Conservation (phyloP, 2,113 vertebrate genomes). For the Gnathonemus echidnorhynchus region DNA sequence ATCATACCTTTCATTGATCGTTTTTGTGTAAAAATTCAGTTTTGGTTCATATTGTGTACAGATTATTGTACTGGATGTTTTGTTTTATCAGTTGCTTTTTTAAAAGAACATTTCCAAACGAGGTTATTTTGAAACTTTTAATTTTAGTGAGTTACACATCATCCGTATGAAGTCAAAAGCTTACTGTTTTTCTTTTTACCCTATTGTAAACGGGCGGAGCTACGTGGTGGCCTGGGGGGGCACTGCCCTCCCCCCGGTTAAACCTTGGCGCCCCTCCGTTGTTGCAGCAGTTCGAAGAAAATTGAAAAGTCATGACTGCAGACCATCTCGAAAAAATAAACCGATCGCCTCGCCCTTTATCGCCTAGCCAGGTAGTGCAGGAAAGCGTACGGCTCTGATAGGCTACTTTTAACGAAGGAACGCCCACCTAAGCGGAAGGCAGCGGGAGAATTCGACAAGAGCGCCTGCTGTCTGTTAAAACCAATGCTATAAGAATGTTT, state of each 20-base stretch:
- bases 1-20: not conserved
- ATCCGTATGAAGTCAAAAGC: not conserved
- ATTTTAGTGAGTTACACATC: not conserved
- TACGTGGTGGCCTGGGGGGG: not conserved
- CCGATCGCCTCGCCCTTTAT: not conserved
- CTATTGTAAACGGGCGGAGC: not conserved
- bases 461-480: not conserved
- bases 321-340: not conserved
- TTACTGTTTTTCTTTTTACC: not conserved
- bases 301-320: not conserved
- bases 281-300: not conserved
- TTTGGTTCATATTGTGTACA: not conserved
- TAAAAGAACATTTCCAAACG: not conserved
- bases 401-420: not conserved
- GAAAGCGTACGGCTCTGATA: not conserved
- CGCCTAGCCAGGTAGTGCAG: not conserved
- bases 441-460: not conserved
- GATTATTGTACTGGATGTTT: not conserved
- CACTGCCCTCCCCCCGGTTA: not conserved
- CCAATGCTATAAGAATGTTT: not conserved
- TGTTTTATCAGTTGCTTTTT: not conserved
- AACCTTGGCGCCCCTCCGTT: not conserved
- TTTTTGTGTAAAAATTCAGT: not conserved
- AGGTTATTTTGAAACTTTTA: not conserved
- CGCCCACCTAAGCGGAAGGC: not conserved